Percentiles rank a stretch among this genome's conserved stretches.
These are phyloP conservation scores for Drosophila tanythrix DNA, from an alignment of 2,888 invertebrate genomes.

Conservation along the genomic window DNA sequence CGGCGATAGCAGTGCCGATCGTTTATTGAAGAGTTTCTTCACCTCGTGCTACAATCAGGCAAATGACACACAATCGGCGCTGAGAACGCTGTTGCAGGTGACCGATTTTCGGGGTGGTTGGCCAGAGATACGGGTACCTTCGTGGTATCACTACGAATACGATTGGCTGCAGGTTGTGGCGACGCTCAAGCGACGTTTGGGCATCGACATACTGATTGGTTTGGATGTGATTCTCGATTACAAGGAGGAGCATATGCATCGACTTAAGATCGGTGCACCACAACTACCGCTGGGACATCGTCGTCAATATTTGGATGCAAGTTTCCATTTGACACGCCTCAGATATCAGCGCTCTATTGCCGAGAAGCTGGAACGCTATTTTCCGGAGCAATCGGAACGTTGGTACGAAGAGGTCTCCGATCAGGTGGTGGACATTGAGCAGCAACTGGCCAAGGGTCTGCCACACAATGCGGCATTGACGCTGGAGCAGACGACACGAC, in stretches of 20 bases:
- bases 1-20: conserved; percentile 72
- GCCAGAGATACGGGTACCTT: conserved; percentile 71
- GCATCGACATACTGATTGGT: conserved; percentile 82
- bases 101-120: conserved; percentile 81
- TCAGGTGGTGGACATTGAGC: conserved; percentile 78
- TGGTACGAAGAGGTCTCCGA: conserved; percentile 76
- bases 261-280: conserved; percentile 82
- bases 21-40: conserved; percentile 77
- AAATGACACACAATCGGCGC: conserved; percentile 53
- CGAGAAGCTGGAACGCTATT: conserved; percentile 69
- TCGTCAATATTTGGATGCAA: conserved; percentile 64
- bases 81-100: conserved; percentile 65
- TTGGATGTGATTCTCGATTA: conserved; percentile 80
- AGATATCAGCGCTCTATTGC: conserved; percentile 63
- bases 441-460: conserved; percentile 78
- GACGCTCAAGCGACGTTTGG: conserved; percentile 72
- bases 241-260: conserved; percentile 74
- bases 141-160: conserved; percentile 81
- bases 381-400: conserved; percentile 67
- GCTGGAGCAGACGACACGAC: conserved; percentile 74
- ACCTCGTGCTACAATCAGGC: conserved; percentile 71
- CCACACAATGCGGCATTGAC: conserved; percentile 73
- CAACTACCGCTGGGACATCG: conserved; percentile 62
- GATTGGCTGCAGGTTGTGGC: conserved; percentile 81
- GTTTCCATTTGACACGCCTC: conserved; percentile 54